Conservation (phyloP, 1,140 invertebrate genomes). For the Zaprionus nigranus region DNA sequence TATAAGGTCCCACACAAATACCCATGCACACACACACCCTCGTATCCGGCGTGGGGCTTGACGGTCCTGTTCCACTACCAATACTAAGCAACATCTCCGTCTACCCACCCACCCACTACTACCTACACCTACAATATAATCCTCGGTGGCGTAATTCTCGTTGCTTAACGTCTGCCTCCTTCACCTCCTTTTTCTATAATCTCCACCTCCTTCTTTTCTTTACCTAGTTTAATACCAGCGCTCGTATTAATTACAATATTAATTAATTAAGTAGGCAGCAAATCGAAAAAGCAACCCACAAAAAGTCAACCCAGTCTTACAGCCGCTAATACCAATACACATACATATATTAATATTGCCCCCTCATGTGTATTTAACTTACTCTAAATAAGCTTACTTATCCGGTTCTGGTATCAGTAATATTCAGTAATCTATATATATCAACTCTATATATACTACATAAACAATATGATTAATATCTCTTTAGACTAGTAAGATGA, state of each 20-base stretch:
- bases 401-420: conserved; percentile 70
- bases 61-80: conserved; percentile 42
- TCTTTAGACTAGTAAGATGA: conserved; percentile 65
- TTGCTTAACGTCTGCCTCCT: conserved; percentile 47
- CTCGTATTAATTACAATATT: conserved; percentile 12
- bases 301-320: conserved; percentile 15
- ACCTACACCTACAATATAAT: conserved; percentile 35
- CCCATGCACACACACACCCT: conserved; percentile 24
- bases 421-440: background rate
- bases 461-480: conserved; percentile 29
- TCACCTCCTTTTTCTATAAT: background rate
- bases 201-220: background rate
- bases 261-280: conserved; percentile 14
- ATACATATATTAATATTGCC: conserved; percentile 25
- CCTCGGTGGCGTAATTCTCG: conserved; percentile 33
- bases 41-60: conserved; percentile 27
- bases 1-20: conserved; percentile 25
- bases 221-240: conserved; percentile 19
- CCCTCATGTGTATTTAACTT: conserved; percentile 57
- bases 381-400: conserved; percentile 69
- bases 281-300: conserved; percentile 19
- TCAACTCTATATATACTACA: background rate
- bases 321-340: conserved; percentile 21
- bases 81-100: conserved; percentile 24
- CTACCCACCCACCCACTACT: conserved; percentile 36